phyloP scores from a whole-genome alignment of 1,140 invertebrate species.

The Drosophila nikananu region DNA sequence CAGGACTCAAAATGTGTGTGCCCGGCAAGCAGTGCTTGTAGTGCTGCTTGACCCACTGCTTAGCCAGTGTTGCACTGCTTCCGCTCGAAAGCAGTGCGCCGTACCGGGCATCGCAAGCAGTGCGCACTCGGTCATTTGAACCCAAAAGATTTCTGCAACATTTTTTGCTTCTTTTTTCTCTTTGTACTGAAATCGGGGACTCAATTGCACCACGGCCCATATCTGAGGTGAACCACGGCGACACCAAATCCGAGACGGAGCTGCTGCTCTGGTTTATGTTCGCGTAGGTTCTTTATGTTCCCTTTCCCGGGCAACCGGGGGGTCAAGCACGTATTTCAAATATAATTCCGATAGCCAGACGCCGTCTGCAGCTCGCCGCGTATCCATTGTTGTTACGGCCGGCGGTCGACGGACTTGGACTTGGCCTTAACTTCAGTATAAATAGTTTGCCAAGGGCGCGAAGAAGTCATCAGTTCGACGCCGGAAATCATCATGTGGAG shows the following conservation, averaged over 20 bases:
- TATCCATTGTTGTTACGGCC: conserved; percentile 9
- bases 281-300: conserved; percentile 7
- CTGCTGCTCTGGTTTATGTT: conserved; percentile 14
- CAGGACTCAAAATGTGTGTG: conserved; percentile 12
- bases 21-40: conserved; percentile 11
- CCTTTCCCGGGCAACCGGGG: neutral
- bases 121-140: neutral
- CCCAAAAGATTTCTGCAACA: conserved; percentile 1
- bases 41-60: neutral
- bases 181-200: conserved; percentile 5
- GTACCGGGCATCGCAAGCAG: conserved; percentile 8
- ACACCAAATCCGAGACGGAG: conserved; percentile 18
- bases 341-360: conserved; percentile 27
- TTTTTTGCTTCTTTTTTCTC: conserved; percentile 7
- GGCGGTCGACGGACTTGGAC: conserved; percentile 3
- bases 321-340: conserved; percentile 19
- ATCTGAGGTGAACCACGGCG: conserved; percentile 14
- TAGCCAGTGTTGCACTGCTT: neutral
- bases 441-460: conserved; percentile 31
- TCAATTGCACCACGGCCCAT: conserved; percentile 10
- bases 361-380: conserved; percentile 13
- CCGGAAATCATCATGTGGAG: conserved; percentile 26
- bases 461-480: conserved; percentile 29
- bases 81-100: neutral
- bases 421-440: conserved; percentile 24